These are phyloP conservation scores for Gonioctena quinquepunctata DNA, from an alignment of 1,140 invertebrate species.

Conservation along the genomic window DNA sequence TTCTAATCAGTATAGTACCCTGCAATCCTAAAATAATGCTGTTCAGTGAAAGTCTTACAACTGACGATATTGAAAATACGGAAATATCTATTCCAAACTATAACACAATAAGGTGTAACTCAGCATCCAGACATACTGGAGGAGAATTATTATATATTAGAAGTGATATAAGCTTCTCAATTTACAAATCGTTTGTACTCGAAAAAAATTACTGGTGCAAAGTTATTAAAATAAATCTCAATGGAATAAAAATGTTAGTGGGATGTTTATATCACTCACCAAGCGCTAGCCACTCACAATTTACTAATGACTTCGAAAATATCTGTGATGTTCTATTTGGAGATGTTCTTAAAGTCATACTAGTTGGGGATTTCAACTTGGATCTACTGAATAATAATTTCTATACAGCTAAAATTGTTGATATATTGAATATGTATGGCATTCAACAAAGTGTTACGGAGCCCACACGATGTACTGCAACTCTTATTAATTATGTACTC, in stretches of 20 bases:
- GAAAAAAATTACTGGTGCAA: not conserved
- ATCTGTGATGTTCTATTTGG: too few relatives aligned
- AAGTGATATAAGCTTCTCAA: not conserved
- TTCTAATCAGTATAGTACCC: not conserved
- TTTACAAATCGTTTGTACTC: not conserved
- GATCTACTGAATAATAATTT: not conserved
- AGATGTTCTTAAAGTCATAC: too few relatives aligned
- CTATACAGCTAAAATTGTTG: not conserved
- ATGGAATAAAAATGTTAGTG: not conserved
- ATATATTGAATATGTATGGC: not conserved
- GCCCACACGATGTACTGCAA: not conserved
- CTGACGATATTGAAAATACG: not conserved
- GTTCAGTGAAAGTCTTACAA: not conserved
- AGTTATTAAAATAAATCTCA: not conserved
- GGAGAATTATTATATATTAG: not conserved
- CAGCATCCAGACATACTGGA: not conserved
- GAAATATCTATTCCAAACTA: not conserved
- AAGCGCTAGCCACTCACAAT: not conserved
- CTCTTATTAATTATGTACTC: not conserved
- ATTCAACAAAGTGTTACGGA: not conserved
- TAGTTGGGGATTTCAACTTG: not conserved
- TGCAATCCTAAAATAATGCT: not conserved
- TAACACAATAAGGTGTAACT: not conserved
- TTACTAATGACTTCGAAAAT: too few relatives aligned
- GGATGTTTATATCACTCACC: not conserved